Percentiles rank a stretch among this genome's conserved stretches.
phyloP scores from a whole-genome alignment of 2,888 invertebrate species.

The Scaptomyza caliginosa region DNA sequence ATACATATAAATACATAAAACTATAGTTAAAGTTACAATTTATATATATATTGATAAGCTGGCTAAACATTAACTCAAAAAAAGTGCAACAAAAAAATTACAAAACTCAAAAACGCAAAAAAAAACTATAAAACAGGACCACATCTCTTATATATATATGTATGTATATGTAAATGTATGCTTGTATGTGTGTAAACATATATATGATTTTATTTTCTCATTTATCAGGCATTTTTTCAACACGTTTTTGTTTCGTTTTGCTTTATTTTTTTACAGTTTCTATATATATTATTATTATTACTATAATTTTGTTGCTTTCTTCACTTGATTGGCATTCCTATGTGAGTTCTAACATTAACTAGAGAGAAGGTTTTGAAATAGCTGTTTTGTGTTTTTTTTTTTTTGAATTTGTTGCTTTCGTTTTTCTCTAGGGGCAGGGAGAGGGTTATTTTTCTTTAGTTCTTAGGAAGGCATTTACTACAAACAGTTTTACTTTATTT shows the following conservation, averaged over 20 bases:
- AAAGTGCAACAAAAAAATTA: constrained; percentile 61
- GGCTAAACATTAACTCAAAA: constrained; percentile 60
- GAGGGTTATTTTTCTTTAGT: background rate
- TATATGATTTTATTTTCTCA: constrained; percentile 26
- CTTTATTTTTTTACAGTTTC: constrained; percentile 40
- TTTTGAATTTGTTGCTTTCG: background rate
- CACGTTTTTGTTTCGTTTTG: constrained; percentile 43
- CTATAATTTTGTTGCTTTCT: constrained; percentile 16
- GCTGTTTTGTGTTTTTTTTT: background rate
- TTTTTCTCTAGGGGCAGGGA: constrained; percentile 2
- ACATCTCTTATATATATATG: constrained; percentile 29
- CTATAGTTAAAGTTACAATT: constrained; percentile 65
- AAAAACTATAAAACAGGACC: constrained; percentile 29
- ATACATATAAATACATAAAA: constrained; percentile 77
- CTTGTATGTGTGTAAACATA: constrained; percentile 18
- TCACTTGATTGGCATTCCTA: constrained; percentile 69
- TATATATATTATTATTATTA: no score
- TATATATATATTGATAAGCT: constrained; percentile 58
- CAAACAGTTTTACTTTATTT: background rate
- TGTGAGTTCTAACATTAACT: constrained; percentile 67
- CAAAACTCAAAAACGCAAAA: constrained; percentile 35
- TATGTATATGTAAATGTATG: constrained; percentile 26
- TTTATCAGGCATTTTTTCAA: constrained; percentile 62
- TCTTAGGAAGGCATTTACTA: constrained; percentile 32
- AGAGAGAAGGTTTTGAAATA: constrained; percentile 31